Evolutionary conservation across 1,140 invertebrate genomes (phyloP).

Genomic region (Zaprionus tsacasi): DNA sequence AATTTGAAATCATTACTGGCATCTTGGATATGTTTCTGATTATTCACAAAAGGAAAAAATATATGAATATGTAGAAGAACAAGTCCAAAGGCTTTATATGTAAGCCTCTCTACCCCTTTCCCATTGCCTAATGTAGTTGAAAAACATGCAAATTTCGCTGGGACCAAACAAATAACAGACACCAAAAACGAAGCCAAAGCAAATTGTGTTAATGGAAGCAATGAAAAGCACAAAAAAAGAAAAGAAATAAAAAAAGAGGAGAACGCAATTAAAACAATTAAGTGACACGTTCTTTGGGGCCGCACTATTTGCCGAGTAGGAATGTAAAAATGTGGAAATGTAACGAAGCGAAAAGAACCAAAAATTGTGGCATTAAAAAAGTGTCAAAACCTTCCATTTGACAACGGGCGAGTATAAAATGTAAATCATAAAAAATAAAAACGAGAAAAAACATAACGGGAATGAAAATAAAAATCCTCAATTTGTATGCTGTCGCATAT

Average conservation of each 20-base stretch:
- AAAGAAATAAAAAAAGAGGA: constrained; percentile 8
- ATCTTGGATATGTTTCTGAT: background rate
- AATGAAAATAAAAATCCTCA: constrained; percentile 79
- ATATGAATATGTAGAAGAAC: background rate
- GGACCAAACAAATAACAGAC: constrained; percentile 66
- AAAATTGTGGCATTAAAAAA: constrained; percentile 60
- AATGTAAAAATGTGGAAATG: constrained; percentile 33
- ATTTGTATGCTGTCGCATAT: constrained; percentile 81
- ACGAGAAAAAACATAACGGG: background rate
- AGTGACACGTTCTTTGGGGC: constrained; percentile 52
- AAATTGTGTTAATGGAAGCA: constrained; percentile 75
- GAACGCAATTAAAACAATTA: constrained; percentile 77
- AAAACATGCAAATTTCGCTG: constrained; percentile 55
- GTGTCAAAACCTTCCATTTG: constrained; percentile 70
- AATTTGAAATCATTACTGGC: no score
- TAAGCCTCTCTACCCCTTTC: background rate
- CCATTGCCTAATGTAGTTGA: constrained; percentile 36
- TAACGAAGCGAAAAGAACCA: constrained; percentile 12
- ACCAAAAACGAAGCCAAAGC: constrained; percentile 53
- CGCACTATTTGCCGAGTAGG: constrained; percentile 65
- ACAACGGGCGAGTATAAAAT: constrained; percentile 59
- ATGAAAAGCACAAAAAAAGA: constrained; percentile 17
- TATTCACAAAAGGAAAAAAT: background rate
- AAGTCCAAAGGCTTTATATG: background rate
- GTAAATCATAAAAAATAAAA: constrained; percentile 75